Percentiles rank a stretch among this genome's conserved stretches.
Evolutionary conservation across 1,140 invertebrate species (phyloP).

Genomic region (Hyles vespertilio): DNA sequence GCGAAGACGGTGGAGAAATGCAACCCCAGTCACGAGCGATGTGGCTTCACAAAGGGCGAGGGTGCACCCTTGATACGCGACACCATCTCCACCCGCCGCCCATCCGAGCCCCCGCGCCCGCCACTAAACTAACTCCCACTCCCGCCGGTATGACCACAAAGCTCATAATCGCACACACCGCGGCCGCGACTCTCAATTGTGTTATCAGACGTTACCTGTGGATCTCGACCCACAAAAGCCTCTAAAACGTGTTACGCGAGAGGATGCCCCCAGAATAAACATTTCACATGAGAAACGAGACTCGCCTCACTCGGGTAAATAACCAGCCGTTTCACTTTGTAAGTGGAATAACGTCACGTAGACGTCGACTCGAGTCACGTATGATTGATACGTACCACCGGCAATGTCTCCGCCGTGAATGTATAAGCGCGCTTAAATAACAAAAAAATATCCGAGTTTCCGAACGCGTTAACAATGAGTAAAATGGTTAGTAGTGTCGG

Average conservation of each 20-base stretch:
- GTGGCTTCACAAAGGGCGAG: slow-evolving; percentile 53
- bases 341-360: slow-evolving; percentile 18
- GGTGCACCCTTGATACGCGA: slow-evolving; percentile 44
- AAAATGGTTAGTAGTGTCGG: slow-evolving; percentile 37
- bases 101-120: no score
- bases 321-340: slow-evolving; percentile 16
- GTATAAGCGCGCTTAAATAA: slow-evolving; percentile 21
- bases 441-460: slow-evolving; percentile 11
- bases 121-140: slow-evolving; percentile 1
- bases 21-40: slow-evolving; percentile 36
- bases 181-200: slow-evolving; percentile 38
- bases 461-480: slow-evolving; percentile 26
- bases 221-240: slow-evolving; percentile 45
- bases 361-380: slow-evolving; percentile 11
- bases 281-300: slow-evolving; percentile 27
- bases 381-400: slow-evolving; percentile 26
- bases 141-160: slow-evolving; percentile 22
- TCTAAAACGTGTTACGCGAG: slow-evolving; percentile 41
- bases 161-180: slow-evolving; percentile 27
- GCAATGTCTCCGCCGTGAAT: slow-evolving; percentile 12
- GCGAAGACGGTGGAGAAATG: slow-evolving; percentile 37
- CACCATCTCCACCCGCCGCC: slow-evolving; percentile 31
- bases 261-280: slow-evolving; percentile 35
- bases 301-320: slow-evolving; percentile 21
- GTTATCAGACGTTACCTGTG: slow-evolving; percentile 47